A percentile compares a stretch with the other conserved stretches of the same genome.
Evolutionary conservation across 2,797 vertebrate genomes (phyloP).

Genomic region (Cossypha heuglini): DNA sequence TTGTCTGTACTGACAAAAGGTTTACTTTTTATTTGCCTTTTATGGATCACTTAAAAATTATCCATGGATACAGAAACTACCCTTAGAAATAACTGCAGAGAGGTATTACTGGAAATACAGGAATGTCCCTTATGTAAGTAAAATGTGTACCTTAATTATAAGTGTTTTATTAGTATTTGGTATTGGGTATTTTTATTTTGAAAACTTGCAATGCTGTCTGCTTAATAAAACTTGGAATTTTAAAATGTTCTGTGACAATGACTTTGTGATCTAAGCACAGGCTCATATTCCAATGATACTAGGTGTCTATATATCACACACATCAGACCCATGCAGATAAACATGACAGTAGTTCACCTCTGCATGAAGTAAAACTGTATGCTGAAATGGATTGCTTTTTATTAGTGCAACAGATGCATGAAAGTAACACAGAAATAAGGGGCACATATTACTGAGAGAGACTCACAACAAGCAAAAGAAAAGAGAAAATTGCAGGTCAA

Average conservation of each 20-base stretch:
- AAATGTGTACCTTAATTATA: neutral
- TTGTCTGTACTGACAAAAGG: neutral
- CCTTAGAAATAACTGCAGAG: neutral
- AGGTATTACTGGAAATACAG: neutral
- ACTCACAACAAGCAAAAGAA: neutral
- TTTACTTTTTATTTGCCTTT: neutral
- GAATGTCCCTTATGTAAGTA: neutral
- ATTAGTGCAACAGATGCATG: neutral
- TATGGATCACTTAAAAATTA: neutral
- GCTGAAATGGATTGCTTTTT: neutral
- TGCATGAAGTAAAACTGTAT: neutral
- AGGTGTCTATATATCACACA: neutral
- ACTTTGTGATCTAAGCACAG: neutral
- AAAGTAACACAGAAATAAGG: neutral
- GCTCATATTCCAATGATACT: neutral
- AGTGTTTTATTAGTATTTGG: neutral
- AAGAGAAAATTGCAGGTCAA: neutral
- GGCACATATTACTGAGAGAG: neutral
- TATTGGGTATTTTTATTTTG: neutral
- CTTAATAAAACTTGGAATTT: neutral
- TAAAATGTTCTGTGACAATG: neutral
- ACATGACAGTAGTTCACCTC: neutral
- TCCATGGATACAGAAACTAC: neutral
- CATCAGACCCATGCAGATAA: neutral
- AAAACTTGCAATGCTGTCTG: neutral